Base-by-base conservation (phyloP, 2,888 invertebrate genomes). In the Apamea crenata region DNA sequence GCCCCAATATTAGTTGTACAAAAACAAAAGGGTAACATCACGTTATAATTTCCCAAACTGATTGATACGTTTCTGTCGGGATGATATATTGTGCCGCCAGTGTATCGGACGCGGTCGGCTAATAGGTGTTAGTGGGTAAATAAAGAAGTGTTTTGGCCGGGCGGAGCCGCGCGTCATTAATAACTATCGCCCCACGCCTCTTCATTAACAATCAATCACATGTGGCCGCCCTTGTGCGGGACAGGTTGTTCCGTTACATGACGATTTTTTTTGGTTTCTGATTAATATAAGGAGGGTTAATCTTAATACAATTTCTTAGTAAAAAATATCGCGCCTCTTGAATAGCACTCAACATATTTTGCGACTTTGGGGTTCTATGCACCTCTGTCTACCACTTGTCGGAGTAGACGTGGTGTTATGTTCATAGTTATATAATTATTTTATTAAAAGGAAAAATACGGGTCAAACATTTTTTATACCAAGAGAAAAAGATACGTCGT, bases 141-240 rank as follows among this genome's bases (percentile, higher is more conserved):
- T 95, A 95, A 96, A 95, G 95, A 94, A 94, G 91, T 90, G 90
- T 84, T 90, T 83, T 84, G 88, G 83, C 87, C 93, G 92, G 95
- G 95, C 94, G 95, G 95, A 92, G 94, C 90, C 91, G 88, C 86
- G 91, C 83, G 92, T 94, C 96, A 96, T 96, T 97, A 96, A 96
- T 97, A 96, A 96, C 96, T 96, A 96, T 95, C 93, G 92, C 94
- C 94, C 95, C 91, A 91, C 88, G 87, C 91, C 92, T 95, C 96
- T 96, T 96, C 96, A 96, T 96, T 96, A 96, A 95, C 95, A 92
- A 97, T 97, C 96, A 95, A 96, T 97, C 96, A 96, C 94, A 94
- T 92, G 94, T 94, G 92, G 89, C 91, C 90, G 89, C 88, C 91
- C 90, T 89, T 92, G 94, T 90, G 90, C 85, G 75, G 87, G 94